Base-by-base conservation (phyloP, 2,888 invertebrate species). In the Himalopsyche japonica region DNA sequence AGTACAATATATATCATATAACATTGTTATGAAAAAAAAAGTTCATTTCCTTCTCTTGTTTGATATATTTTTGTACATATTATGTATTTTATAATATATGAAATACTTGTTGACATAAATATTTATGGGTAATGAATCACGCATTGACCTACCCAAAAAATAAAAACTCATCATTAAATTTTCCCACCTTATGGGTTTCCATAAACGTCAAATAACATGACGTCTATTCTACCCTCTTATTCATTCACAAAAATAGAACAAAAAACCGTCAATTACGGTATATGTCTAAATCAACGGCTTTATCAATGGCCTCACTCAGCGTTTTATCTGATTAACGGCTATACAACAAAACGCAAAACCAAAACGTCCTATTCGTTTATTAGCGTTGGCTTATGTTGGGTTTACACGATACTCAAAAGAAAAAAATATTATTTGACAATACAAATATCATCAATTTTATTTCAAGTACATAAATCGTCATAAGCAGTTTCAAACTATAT, bases 251-350 rank as follows among this genome's bases (percentile, higher is more conserved):
- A 34, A 32, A 34, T 32, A 34, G 30, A 76, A 76, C 20, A 32
- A 32, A 76, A 76, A 30, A 76, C 30, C 30, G 76, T 34, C 76
- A 32, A 76, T 76, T 76, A 34, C 27, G 76, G 76, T n/a, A 27
- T 30, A 76, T 34, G 76, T 76, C 76, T 76, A 76, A 76, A 76
- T 76, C 76, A 76, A 76, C 34, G 76, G 76, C 76, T 32, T 34
- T 32, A 76, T 76, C 76, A 76, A 76, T 34, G 30, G 27, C 76
- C 76, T 18, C 34, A 76, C 34, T 76, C 76, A 30, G 34, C 34
- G 32, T 32, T 32, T 76, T 76, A 76, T 76, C 76, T 76, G 76
- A 76, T 76, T 76, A 32, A 76, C 76, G 34, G 34, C 76, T 27
- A 32, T 76, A 30, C 30, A 32, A 76, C 76, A 76, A 32, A 76